Percentiles rank a stretch among this genome's conserved stretches.
Evolutionary conservation across 1,140 invertebrate species (phyloP).

Genomic region (Diorhabda elongata): DNA sequence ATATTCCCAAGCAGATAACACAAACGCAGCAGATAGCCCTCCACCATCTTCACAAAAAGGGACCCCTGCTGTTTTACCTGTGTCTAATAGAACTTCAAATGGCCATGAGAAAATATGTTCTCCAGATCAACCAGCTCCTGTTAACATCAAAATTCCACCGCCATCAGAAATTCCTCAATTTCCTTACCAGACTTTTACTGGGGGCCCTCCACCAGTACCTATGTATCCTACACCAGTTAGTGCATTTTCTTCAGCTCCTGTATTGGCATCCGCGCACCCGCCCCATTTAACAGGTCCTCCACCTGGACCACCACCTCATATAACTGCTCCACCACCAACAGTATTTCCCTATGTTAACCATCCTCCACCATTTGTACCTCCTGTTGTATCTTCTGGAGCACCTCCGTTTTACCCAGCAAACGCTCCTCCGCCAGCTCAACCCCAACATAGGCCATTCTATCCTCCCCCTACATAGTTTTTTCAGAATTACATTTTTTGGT

Average conservation of each 20-base stretch:
- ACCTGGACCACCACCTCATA: slow-evolving; percentile 43
- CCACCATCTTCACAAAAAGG: slow-evolving; percentile 45
- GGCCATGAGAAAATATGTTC: slow-evolving; percentile 29
- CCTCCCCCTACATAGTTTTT: slow-evolving; percentile 31
- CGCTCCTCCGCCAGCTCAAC: slow-evolving; percentile 29
- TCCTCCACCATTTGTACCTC: slow-evolving; percentile 32
- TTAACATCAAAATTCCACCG: slow-evolving; percentile 48
- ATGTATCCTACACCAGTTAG: slow-evolving; percentile 17
- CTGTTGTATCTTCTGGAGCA: background rate
- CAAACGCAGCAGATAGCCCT: slow-evolving; percentile 51
- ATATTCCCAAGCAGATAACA: slow-evolving; percentile 59
- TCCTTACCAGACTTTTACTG: slow-evolving; percentile 49
- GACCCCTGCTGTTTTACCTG: background rate
- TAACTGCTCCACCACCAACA: slow-evolving; percentile 42
- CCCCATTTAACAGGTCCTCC: slow-evolving; percentile 36
- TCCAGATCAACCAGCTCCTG: slow-evolving; percentile 22
- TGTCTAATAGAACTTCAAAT: slow-evolving; percentile 25
- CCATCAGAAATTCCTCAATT: slow-evolving; percentile 40
- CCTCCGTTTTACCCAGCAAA: slow-evolving; percentile 10
- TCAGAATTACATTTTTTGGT: background rate
- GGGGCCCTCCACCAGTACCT: slow-evolving; percentile 37
- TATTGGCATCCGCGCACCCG: slow-evolving; percentile 19
- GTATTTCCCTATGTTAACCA: slow-evolving; percentile 37
- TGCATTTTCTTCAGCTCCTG: slow-evolving; percentile 25
- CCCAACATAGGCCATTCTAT: slow-evolving; percentile 46